A percentile compares a stretch with the other conserved stretches of the same genome.
These are phyloP conservation scores for Salminus brasiliensis DNA, from an alignment of 2,113 vertebrate genomes.

Conservation along the genomic window DNA sequence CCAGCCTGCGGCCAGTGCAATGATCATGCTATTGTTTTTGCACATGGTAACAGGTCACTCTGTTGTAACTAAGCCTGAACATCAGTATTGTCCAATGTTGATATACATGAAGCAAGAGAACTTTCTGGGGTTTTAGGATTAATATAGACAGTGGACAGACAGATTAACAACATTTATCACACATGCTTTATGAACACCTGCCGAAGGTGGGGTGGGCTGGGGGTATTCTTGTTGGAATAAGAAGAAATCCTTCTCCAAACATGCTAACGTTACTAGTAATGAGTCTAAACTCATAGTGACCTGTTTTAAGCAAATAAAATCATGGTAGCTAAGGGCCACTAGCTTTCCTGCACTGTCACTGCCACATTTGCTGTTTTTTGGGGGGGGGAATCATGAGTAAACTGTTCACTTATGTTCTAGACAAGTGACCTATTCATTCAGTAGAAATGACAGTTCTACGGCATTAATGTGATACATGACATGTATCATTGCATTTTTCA, in stretches of 20 bases:
- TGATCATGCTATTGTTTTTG: background rate
- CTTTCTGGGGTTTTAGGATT: background rate
- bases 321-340: background rate
- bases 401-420: background rate
- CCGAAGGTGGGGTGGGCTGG: no score
- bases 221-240: background rate
- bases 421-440: background rate
- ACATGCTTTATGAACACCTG: background rate
- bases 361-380: background rate
- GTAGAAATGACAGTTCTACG: background rate
- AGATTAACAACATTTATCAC: constrained; percentile 1
- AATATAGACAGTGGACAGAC: background rate
- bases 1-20: background rate
- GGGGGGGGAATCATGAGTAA: background rate
- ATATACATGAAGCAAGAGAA: background rate
- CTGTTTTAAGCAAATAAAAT: background rate
- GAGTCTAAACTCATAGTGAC: background rate
- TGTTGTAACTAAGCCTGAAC: background rate
- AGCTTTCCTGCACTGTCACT: background rate
- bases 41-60: background rate
- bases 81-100: background rate
- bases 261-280: background rate
- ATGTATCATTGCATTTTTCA: no score
- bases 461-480: background rate
- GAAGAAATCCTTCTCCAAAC: background rate